Conservation (phyloP, 2,888 invertebrate species). For the Drosophila testacea region DNA sequence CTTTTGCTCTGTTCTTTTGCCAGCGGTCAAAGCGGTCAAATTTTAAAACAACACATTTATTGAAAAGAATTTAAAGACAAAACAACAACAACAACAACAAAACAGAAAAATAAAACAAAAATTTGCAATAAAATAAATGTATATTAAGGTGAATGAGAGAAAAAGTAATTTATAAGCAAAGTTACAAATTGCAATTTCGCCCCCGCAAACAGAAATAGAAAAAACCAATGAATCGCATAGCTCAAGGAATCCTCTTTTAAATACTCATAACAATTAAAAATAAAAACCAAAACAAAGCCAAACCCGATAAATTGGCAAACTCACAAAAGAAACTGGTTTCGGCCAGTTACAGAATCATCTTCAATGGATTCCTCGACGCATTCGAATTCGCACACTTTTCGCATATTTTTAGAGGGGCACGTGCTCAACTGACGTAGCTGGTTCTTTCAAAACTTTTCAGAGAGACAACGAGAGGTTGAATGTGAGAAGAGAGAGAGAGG, state of each 20-base stretch:
- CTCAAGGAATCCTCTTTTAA: conserved; percentile 46
- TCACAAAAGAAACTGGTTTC: conserved; percentile 67
- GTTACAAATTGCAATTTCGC: conserved; percentile 33
- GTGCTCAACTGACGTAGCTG: conserved; percentile 52
- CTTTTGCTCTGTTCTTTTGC: neutral
- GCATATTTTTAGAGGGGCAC: conserved; percentile 66
- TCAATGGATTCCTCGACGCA: conserved; percentile 31
- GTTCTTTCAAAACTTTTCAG: neutral
- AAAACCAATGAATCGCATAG: neutral
- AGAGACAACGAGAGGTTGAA: neutral
- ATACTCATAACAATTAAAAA: conserved; percentile 53
- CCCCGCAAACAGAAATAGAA: conserved; percentile 14
- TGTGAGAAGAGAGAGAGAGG: neutral
- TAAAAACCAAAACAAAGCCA: conserved; percentile 54
- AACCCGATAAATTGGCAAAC: conserved; percentile 18
- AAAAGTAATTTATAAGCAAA: conserved; percentile 14
- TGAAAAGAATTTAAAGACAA: conserved; percentile 20
- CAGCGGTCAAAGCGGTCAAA: conserved; percentile 77
- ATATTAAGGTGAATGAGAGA: neutral
- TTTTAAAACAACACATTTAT: conserved; percentile 24
- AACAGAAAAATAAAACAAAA: conserved; percentile 1
- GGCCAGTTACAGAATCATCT: conserved; percentile 61
- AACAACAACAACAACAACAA: conserved; percentile 14
- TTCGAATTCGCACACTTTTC: conserved; percentile 64
- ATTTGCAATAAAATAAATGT: conserved; percentile 7